Conservation (phyloP, 2,113 vertebrate species). For the Aramus guarauna region DNA sequence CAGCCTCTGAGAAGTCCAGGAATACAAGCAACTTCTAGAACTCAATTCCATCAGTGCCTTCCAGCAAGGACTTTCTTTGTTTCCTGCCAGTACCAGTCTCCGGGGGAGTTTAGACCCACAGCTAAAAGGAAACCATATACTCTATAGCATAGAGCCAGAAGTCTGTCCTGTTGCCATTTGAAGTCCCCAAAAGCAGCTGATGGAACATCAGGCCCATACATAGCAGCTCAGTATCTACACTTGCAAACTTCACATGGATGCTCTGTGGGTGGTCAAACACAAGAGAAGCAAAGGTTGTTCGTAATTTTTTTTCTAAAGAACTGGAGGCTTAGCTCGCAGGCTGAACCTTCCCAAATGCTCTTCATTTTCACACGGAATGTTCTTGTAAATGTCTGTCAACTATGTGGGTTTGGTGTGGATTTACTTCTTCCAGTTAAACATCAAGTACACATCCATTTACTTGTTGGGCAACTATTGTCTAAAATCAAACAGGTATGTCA, state of each 20-base stretch:
- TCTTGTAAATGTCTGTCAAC: not conserved
- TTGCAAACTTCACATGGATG: not conserved
- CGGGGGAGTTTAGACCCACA: not conserved
- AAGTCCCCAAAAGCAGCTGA: not conserved
- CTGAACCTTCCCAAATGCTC: not conserved
- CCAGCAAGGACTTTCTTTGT: not conserved
- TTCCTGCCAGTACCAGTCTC: not conserved
- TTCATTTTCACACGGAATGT: not conserved
- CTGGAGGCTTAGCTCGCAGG: not conserved
- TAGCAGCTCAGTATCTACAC: not conserved
- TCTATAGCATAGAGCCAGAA: not conserved
- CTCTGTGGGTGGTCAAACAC: not conserved
- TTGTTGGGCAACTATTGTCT: not conserved
- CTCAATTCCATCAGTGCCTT: not conserved
- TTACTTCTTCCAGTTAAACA: not conserved
- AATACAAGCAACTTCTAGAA: not conserved
- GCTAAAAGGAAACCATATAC: not conserved
- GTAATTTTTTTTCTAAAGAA: not conserved
- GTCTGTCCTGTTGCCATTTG: not conserved
- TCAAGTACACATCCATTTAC: not conserved
- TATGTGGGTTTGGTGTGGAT: not conserved
- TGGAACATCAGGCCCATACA: not conserved
- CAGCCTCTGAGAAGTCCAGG: not conserved
- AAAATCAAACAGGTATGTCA: not conserved
- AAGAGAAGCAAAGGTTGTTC: not conserved